Evolutionary conservation across 1,140 invertebrate species (phyloP), one percentile per base, ranked within the genome.

Genomic region (Drosophila nigromelanica): DNA sequence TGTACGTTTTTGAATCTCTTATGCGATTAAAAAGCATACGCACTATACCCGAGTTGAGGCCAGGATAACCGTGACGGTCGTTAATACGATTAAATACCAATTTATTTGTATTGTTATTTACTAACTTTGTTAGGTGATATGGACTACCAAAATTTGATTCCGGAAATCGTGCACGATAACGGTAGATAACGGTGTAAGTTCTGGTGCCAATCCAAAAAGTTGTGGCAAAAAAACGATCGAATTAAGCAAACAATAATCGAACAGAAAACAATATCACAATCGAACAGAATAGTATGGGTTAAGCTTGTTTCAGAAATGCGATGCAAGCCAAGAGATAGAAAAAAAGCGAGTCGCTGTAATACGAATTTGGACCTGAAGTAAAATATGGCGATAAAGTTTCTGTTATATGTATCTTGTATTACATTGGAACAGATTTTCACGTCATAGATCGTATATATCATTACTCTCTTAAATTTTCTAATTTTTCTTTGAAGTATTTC

Each of bases 261-360:
- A 77, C 94, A 93, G 81, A 98, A 95, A 91, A 95, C 95, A 18
- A 96, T 94, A 93, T 98, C 97, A 63, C 95, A 95, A 92, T 98
- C 97, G 8, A 97, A 92, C 91, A 97, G 93, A 45, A 97, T 94
- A 8, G 95, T 94, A 62, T 93, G 91, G n/a, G 94, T 92, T 60
- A 95, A 93, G 56, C 93, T 92, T 0, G 80, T 78, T 6, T 95
- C 94, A 15, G 96, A 94, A 47, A 97, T 94, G 77, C 94, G 93
- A 91, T 97, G 95, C 12, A 97, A 89, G 4, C 95, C 96, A 5
- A 97, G 92, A 0, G 97, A 97, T 3, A 97, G 83, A 87, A 96
- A 97, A 97, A 98, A 1, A 97, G 90, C 1, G 95, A 94, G 92
- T 97, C 95, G 56, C 95, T 96, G 82, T 97, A 97, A 82, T 97